A percentile compares a stretch with the other conserved stretches of the same genome.
Conservation (phyloP, 2,113 vertebrate genomes). For the Phycodurus eques region DNA sequence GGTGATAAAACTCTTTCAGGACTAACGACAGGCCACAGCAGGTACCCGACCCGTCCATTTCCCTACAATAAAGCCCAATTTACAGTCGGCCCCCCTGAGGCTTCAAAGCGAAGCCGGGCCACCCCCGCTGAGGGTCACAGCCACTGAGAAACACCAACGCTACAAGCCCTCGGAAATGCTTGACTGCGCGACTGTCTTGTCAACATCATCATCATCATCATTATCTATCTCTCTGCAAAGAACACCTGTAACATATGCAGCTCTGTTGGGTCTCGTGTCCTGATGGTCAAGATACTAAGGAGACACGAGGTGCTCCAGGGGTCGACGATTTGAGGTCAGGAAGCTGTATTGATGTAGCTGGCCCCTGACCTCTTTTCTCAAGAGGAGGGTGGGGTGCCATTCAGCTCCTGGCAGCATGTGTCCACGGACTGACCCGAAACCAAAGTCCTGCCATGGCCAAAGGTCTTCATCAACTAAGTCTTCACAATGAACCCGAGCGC, state of each 20-base stretch:
- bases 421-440: conserved; percentile 64
- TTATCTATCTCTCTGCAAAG: conserved; percentile 27
- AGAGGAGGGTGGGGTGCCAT: conserved; percentile 55
- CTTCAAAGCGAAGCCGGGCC: conserved; percentile 57
- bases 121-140: conserved; percentile 56
- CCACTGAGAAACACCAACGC: conserved; percentile 31
- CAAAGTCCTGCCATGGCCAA: conserved; percentile 43
- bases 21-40: conserved; percentile 69
- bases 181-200: conserved; percentile 10
- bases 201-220: conserved; percentile 22
- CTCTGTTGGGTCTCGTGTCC: conserved; percentile 19
- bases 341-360: conserved; percentile 56
- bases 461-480: conserved; percentile 42
- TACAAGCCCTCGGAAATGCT: conserved; percentile 23
- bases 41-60: conserved; percentile 69
- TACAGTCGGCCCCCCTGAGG: conserved; percentile 52
- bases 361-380: conserved; percentile 55
- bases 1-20: conserved; percentile 57
- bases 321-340: conserved; percentile 56
- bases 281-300: conserved; percentile 28
- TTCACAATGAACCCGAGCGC: conserved; percentile 9
- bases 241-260: conserved; percentile 32
- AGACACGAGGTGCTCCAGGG: conserved; percentile 47
- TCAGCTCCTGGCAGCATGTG: conserved; percentile 65
- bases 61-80: conserved; percentile 68